Evolutionary conservation across 2,888 invertebrate genomes (phyloP).

Genomic region (Nyleta sp.): DNA sequence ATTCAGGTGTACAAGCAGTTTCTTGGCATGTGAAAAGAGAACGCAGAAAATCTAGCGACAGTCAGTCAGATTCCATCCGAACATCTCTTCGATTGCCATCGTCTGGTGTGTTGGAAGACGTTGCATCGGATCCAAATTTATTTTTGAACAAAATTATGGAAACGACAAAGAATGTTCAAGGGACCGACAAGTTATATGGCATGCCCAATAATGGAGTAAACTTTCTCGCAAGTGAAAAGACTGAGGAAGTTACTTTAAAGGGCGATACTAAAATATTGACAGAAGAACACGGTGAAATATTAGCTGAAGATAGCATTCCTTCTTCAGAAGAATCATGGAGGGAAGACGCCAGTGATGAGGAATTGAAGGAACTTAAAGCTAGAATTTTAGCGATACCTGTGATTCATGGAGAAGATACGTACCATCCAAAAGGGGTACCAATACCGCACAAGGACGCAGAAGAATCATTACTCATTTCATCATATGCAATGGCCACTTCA

Average conservation of each 20-base stretch:
- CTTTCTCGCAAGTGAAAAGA: slow-evolving; percentile 60
- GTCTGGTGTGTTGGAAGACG: slow-evolving; percentile 58
- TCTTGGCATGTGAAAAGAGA: slow-evolving; percentile 73
- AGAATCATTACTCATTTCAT: neutral
- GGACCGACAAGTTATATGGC: slow-evolving; percentile 68
- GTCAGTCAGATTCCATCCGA: slow-evolving; percentile 71
- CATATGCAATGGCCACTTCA: no score
- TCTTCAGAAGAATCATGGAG: slow-evolving; percentile 73
- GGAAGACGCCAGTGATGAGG: slow-evolving; percentile 74
- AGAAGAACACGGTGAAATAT: slow-evolving; percentile 42
- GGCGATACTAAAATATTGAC: neutral
- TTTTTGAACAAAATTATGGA: slow-evolving; percentile 55
- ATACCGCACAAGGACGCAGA: slow-evolving; percentile 66
- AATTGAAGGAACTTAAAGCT: slow-evolving; percentile 75
- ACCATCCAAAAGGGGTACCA: slow-evolving; percentile 76
- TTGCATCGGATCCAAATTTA: slow-evolving; percentile 77
- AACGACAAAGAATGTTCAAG: slow-evolving; percentile 18
- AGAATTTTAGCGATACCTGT: slow-evolving; percentile 76
- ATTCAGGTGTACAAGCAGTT: slow-evolving; percentile 80
- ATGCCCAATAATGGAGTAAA: slow-evolving; percentile 73
- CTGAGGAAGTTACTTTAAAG: neutral
- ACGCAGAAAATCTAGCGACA: slow-evolving; percentile 77
- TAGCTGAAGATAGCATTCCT: slow-evolving; percentile 72
- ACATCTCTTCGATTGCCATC: slow-evolving; percentile 62
- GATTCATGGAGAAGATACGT: slow-evolving; percentile 78